Base-by-base conservation (phyloP, 2,113 vertebrate genomes). In the Eublepharis macularius region DNA sequence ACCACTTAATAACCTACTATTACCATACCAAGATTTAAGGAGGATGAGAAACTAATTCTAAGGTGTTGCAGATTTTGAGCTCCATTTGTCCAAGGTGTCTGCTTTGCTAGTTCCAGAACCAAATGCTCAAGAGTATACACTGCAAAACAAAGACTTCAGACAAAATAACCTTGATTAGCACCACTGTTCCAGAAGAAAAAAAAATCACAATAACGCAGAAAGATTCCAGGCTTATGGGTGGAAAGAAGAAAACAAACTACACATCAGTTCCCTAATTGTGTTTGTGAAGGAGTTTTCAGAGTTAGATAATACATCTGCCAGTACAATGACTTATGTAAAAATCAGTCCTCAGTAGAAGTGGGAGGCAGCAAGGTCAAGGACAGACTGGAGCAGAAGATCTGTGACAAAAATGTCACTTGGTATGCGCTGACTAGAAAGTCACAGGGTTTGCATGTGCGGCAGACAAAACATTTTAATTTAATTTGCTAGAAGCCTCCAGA, bases 171-270 rank as follows among this genome's bases (percentile, higher is more conserved):
- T 97, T 98, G 73, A 99, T 95, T 84, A 99, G 94, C 86, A 97
- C 96, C 92, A 98, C 95, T 41, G 98, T 98, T 93, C 87, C 93
- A 80, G 96, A 92, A 81, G 98, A 98, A 94, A 99, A 98, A 98
- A 94, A 99, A 98, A 96, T 99, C 98, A 96, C 98, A 99, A 90
- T 98, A 98, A 94, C 98, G 98, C 2, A 99, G 91, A 94, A 98
- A 99, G 54, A 94, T 93, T 80, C 95, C 94, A 66, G 94, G 96
- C 88, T 91, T 89, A 91, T 96, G 97, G 92, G 94, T 94, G 29
- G 49, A 26, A 49, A 29, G 13, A 95, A 92, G 90, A 91, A 96
- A 93, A 94, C 66, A 86, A 88, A 94, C 92, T 76, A 88, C 93
- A 88, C 57, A 81, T 80, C 88, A 92, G 86, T 93, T 88, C 75